phyloP scores from a whole-genome alignment of 2,888 invertebrate species.

The Chrysotoxum bicinctum region DNA sequence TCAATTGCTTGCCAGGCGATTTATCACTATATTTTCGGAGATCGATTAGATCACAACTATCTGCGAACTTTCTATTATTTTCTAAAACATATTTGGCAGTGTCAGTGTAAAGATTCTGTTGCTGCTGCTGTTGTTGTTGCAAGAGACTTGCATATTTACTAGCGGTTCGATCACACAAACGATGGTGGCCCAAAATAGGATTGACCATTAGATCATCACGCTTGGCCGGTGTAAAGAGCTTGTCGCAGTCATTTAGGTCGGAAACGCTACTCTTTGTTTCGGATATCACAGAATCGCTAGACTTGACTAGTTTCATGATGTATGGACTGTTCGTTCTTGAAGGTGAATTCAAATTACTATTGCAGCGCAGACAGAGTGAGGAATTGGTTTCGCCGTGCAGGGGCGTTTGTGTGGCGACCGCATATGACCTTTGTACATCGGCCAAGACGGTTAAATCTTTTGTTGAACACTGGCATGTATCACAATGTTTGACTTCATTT shows the following conservation, averaged over 20 bases:
- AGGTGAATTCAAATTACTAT: slow-evolving; percentile 83
- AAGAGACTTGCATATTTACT: slow-evolving; percentile 63
- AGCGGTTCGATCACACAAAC: slow-evolving; percentile 83
- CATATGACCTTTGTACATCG: slow-evolving; percentile 84
- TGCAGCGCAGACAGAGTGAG: slow-evolving; percentile 85
- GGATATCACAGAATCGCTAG: slow-evolving; percentile 81
- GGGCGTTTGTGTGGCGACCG: slow-evolving; percentile 86
- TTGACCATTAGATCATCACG: slow-evolving; percentile 82
- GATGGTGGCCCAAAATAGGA: slow-evolving; percentile 84
- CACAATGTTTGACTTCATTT: slow-evolving; percentile 90
- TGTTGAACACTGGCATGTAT: slow-evolving; percentile 88
- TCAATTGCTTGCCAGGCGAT: slow-evolving; percentile 50
- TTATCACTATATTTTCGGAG: slow-evolving; percentile 66
- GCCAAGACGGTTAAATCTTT: slow-evolving; percentile 82
- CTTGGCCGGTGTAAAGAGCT: slow-evolving; percentile 80
- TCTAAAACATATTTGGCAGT: slow-evolving; percentile 74
- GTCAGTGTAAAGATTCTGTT: slow-evolving; percentile 69
- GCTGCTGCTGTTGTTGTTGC: slow-evolving; percentile 55
- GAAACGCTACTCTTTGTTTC: slow-evolving; percentile 82
- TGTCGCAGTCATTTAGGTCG: slow-evolving; percentile 80
- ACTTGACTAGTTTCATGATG: slow-evolving; percentile 81
- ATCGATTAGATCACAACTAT: slow-evolving; percentile 67
- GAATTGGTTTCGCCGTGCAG: slow-evolving; percentile 81
- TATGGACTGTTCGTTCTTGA: slow-evolving; percentile 81
- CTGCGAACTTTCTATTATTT: slow-evolving; percentile 50